Conservation (phyloP, 1,140 invertebrate genomes). For the Hyles vespertilio region DNA sequence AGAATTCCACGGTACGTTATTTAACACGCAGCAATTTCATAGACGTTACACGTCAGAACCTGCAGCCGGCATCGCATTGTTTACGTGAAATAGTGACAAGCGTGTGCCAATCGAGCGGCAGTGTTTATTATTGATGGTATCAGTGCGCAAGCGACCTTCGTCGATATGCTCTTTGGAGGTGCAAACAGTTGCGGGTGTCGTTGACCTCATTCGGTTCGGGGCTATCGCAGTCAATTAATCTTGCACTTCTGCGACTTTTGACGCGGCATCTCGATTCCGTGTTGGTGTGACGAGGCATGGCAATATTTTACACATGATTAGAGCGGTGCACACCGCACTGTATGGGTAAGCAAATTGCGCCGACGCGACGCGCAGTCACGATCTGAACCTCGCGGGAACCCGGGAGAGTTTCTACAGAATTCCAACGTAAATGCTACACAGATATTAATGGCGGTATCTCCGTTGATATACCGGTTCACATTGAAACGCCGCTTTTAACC, state of each 20-base stretch:
- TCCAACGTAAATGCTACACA: slow-evolving; percentile 67
- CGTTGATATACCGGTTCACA: slow-evolving; percentile 21
- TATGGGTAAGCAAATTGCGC: slow-evolving; percentile 73
- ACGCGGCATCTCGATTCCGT: slow-evolving; percentile 58
- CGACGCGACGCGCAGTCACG: slow-evolving; percentile 67
- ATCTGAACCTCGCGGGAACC: slow-evolving; percentile 69
- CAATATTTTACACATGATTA: slow-evolving; percentile 75
- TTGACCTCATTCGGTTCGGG: slow-evolving; percentile 46
- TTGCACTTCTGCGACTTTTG: slow-evolving; percentile 56
- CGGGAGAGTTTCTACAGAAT: slow-evolving; percentile 68
- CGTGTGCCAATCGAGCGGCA: not conserved
- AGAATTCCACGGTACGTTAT: slow-evolving; percentile 26
- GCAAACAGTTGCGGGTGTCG: slow-evolving; percentile 24
- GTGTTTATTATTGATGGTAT: slow-evolving; percentile 10
- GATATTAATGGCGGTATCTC: slow-evolving; percentile 64
- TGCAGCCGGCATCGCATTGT: not conserved
- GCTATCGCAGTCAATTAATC: slow-evolving; percentile 65
- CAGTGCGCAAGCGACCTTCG: not conserved
- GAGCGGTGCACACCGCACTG: slow-evolving; percentile 55
- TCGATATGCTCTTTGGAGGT: not conserved
- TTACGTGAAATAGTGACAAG: slow-evolving; percentile 4
- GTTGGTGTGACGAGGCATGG: slow-evolving; percentile 57
- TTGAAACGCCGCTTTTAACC: slow-evolving; percentile 25
- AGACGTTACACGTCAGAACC: not conserved
- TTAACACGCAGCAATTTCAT: not conserved